Base-by-base conservation (phyloP, 2,113 vertebrate species). In the Crocuta crocuta region DNA sequence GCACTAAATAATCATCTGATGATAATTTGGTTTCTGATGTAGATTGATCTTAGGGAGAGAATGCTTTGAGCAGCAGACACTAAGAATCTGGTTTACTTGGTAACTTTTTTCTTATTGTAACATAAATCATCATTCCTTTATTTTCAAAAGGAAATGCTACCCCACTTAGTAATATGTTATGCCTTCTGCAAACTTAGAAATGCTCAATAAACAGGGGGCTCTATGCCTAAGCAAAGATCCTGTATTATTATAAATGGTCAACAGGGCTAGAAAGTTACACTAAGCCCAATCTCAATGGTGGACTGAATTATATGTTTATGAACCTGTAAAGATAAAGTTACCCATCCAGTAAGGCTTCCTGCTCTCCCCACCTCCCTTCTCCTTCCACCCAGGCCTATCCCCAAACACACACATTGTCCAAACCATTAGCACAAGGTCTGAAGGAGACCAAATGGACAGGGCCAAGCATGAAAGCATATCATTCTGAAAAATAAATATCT, bases 31-130 rank as follows among this genome's bases (percentile, higher is more conserved):
- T 35, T 89, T 89, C 70, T 73, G 7, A 73, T 76, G 73, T 93
- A 53, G 17, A 76, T 5, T 78, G 89, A 48, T 66, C 31, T 89
- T 80, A 68, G 26, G 33, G 28, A 93, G 33, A 73, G 35, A 94
- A 81, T 68, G n/a, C 89, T 76, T 65, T 95, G n/a, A 86, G 31
- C 35, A 89, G 21, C 35, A 95, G 73, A 74, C 74, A 74, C 53
- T 74, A 68, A 61, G 9, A 74, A 92, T 85, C 45, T 74, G 23
- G 8, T 73, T 39, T 43, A 19, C 15, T 96, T 74, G 50, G 66
- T 83, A 55, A 80, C 31, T 85, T 33, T 66, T 61, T 78, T 81
- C 39, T 68, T 68, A 89, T 16, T 80, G 35, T 74, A 80, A 84
- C 66, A 65, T 50, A 85, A 85, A 86, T 89, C 83, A 17, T 53